Evolutionary conservation across 2,888 invertebrate species (phyloP).

Genomic region (Tiphia femorata): DNA sequence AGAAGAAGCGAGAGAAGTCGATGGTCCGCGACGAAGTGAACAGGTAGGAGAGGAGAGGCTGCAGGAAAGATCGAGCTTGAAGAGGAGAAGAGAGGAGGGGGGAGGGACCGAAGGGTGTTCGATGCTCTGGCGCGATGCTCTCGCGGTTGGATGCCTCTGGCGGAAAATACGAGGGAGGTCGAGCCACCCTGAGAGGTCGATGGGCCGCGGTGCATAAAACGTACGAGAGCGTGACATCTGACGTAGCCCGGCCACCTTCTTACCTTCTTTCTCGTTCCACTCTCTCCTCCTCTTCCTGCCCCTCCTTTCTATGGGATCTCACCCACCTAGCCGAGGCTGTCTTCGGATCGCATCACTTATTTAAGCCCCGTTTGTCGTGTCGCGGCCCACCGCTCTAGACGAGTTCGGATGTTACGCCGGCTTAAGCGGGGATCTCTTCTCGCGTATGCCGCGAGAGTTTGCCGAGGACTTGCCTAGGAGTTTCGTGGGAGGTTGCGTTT

Average conservation of each 20-base stretch:
- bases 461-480: background rate
- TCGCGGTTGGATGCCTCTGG: background rate
- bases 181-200: background rate
- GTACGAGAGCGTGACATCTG: slow-evolving; percentile 33
- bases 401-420: slow-evolving; percentile 1
- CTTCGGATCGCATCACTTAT: slow-evolving; percentile 8
- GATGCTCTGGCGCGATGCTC: no score
- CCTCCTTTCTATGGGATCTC: no score
- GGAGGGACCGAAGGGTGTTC: background rate
- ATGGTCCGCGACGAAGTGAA: no score
- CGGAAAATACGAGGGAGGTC: no score
- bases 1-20: no score
- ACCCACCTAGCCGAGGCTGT: no score
- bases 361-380: slow-evolving; percentile 17
- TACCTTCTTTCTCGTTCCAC: slow-evolving; percentile 5
- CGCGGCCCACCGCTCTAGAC: background rate
- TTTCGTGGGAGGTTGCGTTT: background rate
- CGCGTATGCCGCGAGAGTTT: background rate
- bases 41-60: no score
- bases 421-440: slow-evolving; percentile 3
- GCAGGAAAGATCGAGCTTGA: background rate
- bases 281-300: background rate
- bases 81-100: background rate
- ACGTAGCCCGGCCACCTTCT: slow-evolving; percentile 27
- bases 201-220: slow-evolving; percentile 32